Evolutionary conservation across 2,113 vertebrate genomes (phyloP), one percentile per base, ranked within the genome.

Genomic region (Thermophis baileyi): DNA sequence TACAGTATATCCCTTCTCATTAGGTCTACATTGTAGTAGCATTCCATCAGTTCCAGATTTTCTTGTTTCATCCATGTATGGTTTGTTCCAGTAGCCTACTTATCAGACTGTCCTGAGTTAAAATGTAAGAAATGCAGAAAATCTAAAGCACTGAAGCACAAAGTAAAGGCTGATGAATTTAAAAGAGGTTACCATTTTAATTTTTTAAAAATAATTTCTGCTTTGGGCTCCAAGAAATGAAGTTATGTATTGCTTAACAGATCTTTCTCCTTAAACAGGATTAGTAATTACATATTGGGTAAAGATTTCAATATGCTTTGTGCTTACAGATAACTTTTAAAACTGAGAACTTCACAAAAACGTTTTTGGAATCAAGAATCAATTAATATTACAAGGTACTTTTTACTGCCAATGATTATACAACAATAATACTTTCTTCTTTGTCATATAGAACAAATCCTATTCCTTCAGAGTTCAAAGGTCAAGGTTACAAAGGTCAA

Each of bases 211-310:
- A 81, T 40, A 2, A 27, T 90, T 46, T 47, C 51, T 93, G 16
- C 87, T 91, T 27, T 96, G 91, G 94, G 87, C 96, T 94, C 22
- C 18, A 87, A 11, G 30, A 47, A 93, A 91, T 50, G 87, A 35
- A 91, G 90, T 57, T 89, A 1, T 47, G 30, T 20, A 25, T 57
- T 92, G 6, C 22, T 35, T 74, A 74, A 74, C 20, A 74, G 69
- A 81, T 81, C n/a, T 81, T 81, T 81, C 35, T 81, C 69, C 18
- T 94, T 93, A 90, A 94, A 96, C 3, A 7, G 69, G 91, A 95
- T 94, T 90, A 96, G 90, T 50, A 91, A 88, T 96, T 96, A 95
- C 93, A 54, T 93, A 92, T 87, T 53, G 25, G 90, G 90, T 81
- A 25, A 93, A 27, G n/a, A 6, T 49, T 69, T 93, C 95, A 96